Base-by-base conservation (phyloP, 1,140 invertebrate species). In the Habropoda laboriosa region DNA sequence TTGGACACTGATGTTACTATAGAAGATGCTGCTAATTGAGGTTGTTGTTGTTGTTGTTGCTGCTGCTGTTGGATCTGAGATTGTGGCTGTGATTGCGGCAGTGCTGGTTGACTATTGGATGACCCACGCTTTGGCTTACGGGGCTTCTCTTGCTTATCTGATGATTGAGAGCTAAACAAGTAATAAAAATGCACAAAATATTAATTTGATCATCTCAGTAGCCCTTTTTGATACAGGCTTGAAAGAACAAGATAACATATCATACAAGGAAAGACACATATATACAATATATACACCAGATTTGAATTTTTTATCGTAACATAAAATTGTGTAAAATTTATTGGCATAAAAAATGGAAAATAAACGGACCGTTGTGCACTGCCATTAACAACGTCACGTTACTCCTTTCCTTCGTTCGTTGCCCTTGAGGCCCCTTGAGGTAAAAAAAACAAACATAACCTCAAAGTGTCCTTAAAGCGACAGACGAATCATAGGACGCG, bases 121-220 rank as follows among this genome's bases (percentile, higher is more conserved):
- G 89, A 86, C 10, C 91, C 91, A 35, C 92, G 89, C 70, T 93
- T 93, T 6, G 89, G 89, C 78, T 92, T 93, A 13, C 92, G 88
- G 13, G 88, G 70, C 66, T 91, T 92, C 18, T 93, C 93, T 61
- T 87, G 88, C 45, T 93, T 93, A 27, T 93, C 93, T 18, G 90
- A 81, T 1, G 93, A 93, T 61, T 93, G 93, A 42, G 92, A 92
- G 66, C 93, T 93, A 71, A n/a, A 86, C 89, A 83, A 81, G 10
- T 24, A 51, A 51, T 2, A 32, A 1, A n/a, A 42, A 72, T 58
- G 10, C 0, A 18, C 0, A n/a, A 24, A 40, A 57, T 68, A 13
- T 3, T 27, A 27, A 21, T 67, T 16, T 13, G 30, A 13, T 4
- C 24, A 18, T 7, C 27, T 73, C 38, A 0, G 2, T 38, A 72